Evolutionary conservation across 2,797 vertebrate genomes (phyloP), one percentile per base, ranked within the genome.

Genomic region (Clarias platycephalus): DNA sequence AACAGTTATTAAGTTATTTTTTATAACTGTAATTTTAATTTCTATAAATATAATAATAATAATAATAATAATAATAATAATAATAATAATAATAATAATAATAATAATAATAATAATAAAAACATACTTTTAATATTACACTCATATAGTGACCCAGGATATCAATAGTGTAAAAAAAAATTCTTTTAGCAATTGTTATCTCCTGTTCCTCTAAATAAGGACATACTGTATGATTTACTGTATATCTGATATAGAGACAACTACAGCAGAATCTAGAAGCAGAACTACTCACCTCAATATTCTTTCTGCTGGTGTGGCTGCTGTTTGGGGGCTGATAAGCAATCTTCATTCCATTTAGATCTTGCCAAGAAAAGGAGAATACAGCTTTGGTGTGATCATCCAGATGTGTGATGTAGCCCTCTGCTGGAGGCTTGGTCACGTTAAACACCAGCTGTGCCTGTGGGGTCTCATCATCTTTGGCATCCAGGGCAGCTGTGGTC

Each of bases 291-390:
- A 95, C 96, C 95, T 97, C 94, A 72, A 90, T 94, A 92, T 93
- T 95, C 81, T 93, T 94, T 86, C 95, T 95, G 6, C 84, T 89
- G 8, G 86, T 76, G 57, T 90, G 90, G 91, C 95, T 95, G 89
- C 88, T 88, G 53, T 95, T 93, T 0, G 93, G 94, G 5, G 95
- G 95, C 93, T 97, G 96, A 91, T 95, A 97, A 67, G 94, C 94
- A 49, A 94, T 89, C 89, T 94, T 95, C 94, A 95, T 94, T 49
- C 95, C 91, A 13, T 93, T 90, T 20, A 96, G 93, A 90, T 94
- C 95, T 84, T 84, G 81, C 94, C 78, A 92, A 80, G 91, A 93
- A 90, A 97, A 95, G 85, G 95, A 94, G 3, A 82, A 72, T 70
- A 88, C 20, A 1, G 91, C 75, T 88, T 93, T 93, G 15, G 88